These are phyloP conservation scores for Heptranchias perlo DNA, from an alignment of 2,113 vertebrate species.

Conservation along the genomic window DNA sequence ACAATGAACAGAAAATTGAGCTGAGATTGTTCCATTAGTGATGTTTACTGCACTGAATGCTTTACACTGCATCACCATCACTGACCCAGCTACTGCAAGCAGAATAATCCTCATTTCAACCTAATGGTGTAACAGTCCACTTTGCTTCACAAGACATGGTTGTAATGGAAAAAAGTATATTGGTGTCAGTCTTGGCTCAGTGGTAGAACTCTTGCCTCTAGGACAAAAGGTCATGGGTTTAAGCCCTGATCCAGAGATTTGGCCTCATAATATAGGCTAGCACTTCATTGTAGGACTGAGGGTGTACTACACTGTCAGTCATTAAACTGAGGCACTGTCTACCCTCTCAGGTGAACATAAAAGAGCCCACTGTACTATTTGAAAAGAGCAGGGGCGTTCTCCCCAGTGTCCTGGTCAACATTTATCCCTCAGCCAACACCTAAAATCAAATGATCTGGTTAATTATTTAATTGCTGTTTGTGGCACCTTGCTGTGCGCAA, in stretches of 20 bases:
- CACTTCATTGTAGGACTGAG: neutral
- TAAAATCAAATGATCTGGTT: neutral
- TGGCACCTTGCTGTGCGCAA: neutral
- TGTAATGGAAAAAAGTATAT: neutral
- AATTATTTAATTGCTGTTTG: neutral
- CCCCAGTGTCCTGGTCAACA: neutral
- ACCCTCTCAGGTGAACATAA: neutral
- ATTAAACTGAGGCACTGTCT: neutral
- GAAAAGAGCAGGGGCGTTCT: neutral
- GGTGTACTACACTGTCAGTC: neutral
- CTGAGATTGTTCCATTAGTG: neutral
- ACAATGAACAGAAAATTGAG: neutral
- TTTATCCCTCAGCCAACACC: neutral
- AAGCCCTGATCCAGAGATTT: neutral
- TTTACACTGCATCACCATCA: neutral
- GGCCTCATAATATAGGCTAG: neutral
- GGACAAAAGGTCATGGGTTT: neutral
- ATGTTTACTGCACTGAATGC: neutral
- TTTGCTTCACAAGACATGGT: neutral
- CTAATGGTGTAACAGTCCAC: neutral
- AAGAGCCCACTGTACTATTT: neutral
- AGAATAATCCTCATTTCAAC: neutral
- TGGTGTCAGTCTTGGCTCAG: neutral
- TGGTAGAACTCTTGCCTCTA: neutral
- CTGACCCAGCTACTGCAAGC: neutral